Evolutionary conservation across 2,797 vertebrate species (phyloP), one percentile per base, ranked within the genome.

Genomic region (Pampus argenteus): DNA sequence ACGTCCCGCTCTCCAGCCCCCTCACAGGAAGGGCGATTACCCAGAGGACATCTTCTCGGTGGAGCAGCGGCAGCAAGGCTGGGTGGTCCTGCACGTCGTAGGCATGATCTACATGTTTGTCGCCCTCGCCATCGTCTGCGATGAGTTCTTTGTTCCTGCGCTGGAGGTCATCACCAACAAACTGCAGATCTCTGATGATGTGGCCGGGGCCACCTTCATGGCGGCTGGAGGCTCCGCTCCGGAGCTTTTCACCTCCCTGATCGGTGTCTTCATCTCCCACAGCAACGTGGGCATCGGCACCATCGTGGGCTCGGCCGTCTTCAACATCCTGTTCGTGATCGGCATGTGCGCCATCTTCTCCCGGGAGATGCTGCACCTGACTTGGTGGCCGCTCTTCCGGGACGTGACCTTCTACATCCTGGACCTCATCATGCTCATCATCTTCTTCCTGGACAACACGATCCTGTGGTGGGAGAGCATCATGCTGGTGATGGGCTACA

Each of bases 321-420:
- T 98, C 89, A 98, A 98, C 90, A 97, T 98, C 91, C 95, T 98
- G 69, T 98, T 98, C 34, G 97, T 98, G 65, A 97, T 98, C 6
- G 97, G 97, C 85, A 98, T 97, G 90, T 98, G 97, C 31, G 95
- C 97, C 88, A 89, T 98, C 72, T 96, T 96, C 93, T 98, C 97
- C 8, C 89, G 94, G 68, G 95, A 97, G 92, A 93, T 97, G 76
- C 95, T 98, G 74, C 88, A 95, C 90, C 94, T 98, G 72, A 98
- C 96, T 23, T 98, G 97, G 97, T 98, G 97, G 97, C 97, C 97
- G 38, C 91, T 98, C 52, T 98, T 98, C 91, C 91, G 97, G 6
- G 97, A 98, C 20, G 93, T 97, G 63, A 94, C 94, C 29, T 98
- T 98, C 93, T 97, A 98, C 91, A 95, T 96, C 80, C 45, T 97